Percentiles rank a stretch among this genome's conserved stretches.
phyloP scores from a whole-genome alignment of 2,888 invertebrate genomes.

The Diplolepis rosae region DNA sequence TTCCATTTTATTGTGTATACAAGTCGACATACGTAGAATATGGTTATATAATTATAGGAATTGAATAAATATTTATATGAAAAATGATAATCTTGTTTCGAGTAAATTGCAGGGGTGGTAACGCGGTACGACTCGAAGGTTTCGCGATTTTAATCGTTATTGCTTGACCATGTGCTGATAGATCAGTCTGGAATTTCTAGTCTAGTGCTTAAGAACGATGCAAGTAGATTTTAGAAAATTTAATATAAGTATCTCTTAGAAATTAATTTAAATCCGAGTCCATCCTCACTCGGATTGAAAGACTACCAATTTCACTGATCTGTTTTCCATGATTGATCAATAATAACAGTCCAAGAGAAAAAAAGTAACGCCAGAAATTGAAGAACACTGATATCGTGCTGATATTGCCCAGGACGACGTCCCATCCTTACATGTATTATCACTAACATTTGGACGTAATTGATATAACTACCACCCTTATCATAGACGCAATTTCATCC shows the following conservation, averaged over 20 bases:
- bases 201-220: background rate
- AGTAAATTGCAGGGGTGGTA: conserved; percentile 65
- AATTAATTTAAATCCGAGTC: background rate
- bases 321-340: background rate
- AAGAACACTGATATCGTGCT: conserved; percentile 27
- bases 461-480: conserved; percentile 54
- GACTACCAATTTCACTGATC: conserved; percentile 9
- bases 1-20: conserved; percentile 57
- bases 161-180: background rate
- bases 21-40: conserved; percentile 51
- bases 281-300: background rate
- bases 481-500: conserved; percentile 67
- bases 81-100: conserved; percentile 51
- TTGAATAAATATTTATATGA: conserved; percentile 63
- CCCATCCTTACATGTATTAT: conserved; percentile 56
- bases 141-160: conserved; percentile 30
- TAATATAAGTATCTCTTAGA: background rate
- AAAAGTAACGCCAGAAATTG: conserved; percentile 17
- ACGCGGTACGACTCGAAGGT: conserved; percentile 65
- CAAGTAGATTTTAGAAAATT: background rate
- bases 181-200: background rate
- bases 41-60: conserved; percentile 52
- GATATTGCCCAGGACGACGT: conserved; percentile 33
- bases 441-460: conserved; percentile 63
- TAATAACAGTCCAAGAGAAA: background rate